A percentile compares a stretch with the other conserved stretches of the same genome.
phyloP scores from a whole-genome alignment of 2,113 vertebrate species.

The Tor tambroides region DNA sequence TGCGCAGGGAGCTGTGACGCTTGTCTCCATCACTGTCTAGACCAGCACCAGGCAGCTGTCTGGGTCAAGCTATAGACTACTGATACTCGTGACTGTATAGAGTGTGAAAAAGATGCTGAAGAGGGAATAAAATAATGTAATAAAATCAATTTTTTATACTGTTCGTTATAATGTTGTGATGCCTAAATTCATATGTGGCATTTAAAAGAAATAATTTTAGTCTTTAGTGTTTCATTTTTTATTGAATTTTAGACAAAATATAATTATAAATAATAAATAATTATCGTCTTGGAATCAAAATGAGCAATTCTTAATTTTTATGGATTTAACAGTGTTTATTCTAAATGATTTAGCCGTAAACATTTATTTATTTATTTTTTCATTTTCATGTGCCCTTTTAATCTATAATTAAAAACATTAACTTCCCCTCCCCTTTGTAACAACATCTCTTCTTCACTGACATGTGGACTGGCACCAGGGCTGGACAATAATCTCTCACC shows the following conservation, averaged over 20 bases:
- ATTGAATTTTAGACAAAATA: not conserved
- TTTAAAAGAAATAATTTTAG: not conserved
- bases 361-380: too few species aligned
- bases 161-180: not conserved
- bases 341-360: not conserved
- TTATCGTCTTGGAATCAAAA: too few species aligned
- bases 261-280: too few species aligned
- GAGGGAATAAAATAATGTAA: not conserved
- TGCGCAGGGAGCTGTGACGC: conserved; percentile 51
- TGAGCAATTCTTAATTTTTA: not conserved
- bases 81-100: conserved; percentile 66
- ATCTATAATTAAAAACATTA: too few species aligned
- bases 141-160: not conserved
- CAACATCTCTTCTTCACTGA: not conserved
- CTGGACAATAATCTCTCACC: not conserved
- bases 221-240: not conserved
- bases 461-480: not conserved
- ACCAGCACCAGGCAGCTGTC: conserved; percentile 63
- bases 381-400: too few species aligned
- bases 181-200: not conserved
- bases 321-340: not conserved
- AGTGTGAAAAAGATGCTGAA: not conserved
- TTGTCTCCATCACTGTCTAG: conserved; percentile 64
- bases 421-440: not conserved
- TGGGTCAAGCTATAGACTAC: conserved; percentile 71